These are phyloP conservation scores for Macrophya annulata DNA, from an alignment of 2,888 invertebrate genomes.

Conservation along the genomic window DNA sequence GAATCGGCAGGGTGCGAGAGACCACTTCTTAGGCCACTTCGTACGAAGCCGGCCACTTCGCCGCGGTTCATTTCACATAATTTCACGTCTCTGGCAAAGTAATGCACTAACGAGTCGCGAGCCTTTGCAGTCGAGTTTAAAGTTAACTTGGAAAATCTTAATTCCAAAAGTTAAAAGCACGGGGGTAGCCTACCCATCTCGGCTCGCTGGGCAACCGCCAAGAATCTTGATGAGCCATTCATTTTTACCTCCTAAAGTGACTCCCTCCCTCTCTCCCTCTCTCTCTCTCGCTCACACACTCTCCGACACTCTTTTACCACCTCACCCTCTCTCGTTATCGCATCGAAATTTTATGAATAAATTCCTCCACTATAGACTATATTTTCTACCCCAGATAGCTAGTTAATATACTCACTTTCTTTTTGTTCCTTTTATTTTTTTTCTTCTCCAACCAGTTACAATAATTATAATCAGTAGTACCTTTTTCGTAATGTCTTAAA, in stretches of 20 bases:
- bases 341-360: constrained; percentile 36
- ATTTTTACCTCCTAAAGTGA: constrained; percentile 34
- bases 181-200: constrained; percentile 23
- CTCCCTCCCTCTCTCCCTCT: background rate
- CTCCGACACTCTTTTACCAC: background rate
- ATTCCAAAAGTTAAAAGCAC: constrained; percentile 50
- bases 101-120: constrained; percentile 41
- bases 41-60: constrained; percentile 28
- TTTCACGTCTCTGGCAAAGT: constrained; percentile 42
- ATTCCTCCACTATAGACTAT: background rate
- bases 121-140: constrained; percentile 41
- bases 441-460: background rate
- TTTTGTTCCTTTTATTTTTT: background rate
- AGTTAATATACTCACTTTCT: background rate
- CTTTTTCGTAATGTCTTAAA: background rate
- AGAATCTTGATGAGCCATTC: constrained; percentile 50
- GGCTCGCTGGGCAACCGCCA: constrained; percentile 38
- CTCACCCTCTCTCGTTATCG: constrained; percentile 12
- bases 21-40: constrained; percentile 32
- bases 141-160: constrained; percentile 46
- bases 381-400: background rate
- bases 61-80: constrained; percentile 48
- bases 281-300: background rate
- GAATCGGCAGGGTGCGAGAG: constrained; percentile 32
- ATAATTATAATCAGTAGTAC: background rate